Conservation (phyloP, 2,113 vertebrate species). For the Coturnix japonica region DNA sequence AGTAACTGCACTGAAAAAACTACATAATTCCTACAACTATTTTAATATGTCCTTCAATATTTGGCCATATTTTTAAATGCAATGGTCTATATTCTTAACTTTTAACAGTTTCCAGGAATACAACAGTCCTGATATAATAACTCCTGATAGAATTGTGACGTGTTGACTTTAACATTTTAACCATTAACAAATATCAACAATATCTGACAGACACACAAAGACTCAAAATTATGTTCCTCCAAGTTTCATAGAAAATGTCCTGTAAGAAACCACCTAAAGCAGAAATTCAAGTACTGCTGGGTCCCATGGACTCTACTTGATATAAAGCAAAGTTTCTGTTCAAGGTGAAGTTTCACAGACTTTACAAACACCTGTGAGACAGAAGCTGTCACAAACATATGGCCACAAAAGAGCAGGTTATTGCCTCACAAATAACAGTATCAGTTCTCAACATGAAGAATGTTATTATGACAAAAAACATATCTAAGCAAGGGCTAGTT, state of each 20-base stretch:
- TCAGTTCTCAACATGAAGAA: not conserved
- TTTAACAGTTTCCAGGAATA: not conserved
- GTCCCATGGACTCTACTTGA: not conserved
- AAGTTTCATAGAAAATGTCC: not conserved
- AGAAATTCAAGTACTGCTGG: not conserved
- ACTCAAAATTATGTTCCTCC: not conserved
- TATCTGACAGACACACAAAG: not conserved
- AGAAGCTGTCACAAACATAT: not conserved
- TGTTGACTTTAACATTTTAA: not conserved
- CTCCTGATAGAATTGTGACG: rapidly evolving
- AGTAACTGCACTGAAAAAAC: not conserved
- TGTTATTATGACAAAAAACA: not conserved
- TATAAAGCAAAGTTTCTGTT: not conserved
- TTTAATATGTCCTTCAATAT: not conserved
- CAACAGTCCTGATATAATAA: not conserved
- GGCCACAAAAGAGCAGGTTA: not conserved
- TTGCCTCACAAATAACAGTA: not conserved
- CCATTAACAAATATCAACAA: not conserved
- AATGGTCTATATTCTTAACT: not conserved
- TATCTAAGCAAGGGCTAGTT: not conserved
- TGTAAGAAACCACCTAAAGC: not conserved
- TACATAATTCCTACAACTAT: not conserved
- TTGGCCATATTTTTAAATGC: not conserved
- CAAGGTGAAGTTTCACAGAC: not conserved
- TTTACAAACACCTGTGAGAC: not conserved